Evolutionary conservation across 2,113 vertebrate genomes (phyloP).

Genomic region (Anoura caudifer): DNA sequence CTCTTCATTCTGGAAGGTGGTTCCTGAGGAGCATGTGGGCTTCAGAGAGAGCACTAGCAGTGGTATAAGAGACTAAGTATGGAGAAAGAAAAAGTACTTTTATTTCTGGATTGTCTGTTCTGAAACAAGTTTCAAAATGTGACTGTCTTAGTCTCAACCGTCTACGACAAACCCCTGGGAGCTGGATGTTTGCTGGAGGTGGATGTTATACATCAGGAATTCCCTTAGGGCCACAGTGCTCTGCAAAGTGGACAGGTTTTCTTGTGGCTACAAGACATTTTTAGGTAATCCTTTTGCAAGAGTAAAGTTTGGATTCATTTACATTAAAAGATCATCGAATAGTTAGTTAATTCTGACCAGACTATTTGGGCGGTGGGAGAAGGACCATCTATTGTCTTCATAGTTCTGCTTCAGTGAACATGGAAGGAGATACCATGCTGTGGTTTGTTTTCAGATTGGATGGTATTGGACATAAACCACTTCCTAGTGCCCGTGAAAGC

Average conservation of each 20-base stretch:
- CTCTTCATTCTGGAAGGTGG: neutral
- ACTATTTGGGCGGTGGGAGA: constrained; percentile 4
- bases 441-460: constrained; percentile 44
- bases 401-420: constrained; percentile 49
- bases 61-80: neutral
- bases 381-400: constrained; percentile 40
- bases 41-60: neutral
- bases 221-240: neutral
- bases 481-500: constrained; percentile 40
- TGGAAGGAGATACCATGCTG: constrained; percentile 45
- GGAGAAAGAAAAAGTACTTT: neutral
- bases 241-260: neutral
- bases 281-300: neutral
- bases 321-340: neutral
- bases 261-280: neutral
- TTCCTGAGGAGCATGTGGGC: neutral
- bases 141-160: neutral
- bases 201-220: neutral
- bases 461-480: constrained; percentile 30
- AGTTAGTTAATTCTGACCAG: neutral
- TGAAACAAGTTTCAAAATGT: neutral
- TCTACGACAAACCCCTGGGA: neutral
- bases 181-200: neutral
- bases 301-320: neutral
- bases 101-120: neutral